Evolutionary conservation across 2,797 vertebrate species (phyloP).

Genomic region (Phalanger gymnotis): DNA sequence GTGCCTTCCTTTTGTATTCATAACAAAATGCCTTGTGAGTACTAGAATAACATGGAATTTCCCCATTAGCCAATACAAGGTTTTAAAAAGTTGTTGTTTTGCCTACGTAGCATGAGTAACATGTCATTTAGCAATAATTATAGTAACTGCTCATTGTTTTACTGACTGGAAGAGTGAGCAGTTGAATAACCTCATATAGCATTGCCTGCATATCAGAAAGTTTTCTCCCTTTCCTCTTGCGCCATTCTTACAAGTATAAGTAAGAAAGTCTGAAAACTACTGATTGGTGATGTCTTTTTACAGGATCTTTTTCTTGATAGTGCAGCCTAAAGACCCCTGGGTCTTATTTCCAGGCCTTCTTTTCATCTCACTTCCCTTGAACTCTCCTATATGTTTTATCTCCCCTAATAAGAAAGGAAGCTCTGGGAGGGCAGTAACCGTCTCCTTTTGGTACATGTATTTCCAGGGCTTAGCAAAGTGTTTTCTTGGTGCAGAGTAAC

Average conservation of each 20-base stretch:
- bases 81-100: conserved; percentile 64
- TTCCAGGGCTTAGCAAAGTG: background rate
- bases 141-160: conserved; percentile 81
- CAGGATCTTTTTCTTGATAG: background rate
- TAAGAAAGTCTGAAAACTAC: conserved; percentile 50
- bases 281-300: background rate
- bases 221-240: conserved; percentile 68
- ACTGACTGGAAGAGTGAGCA: conserved; percentile 80
- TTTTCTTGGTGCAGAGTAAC: background rate
- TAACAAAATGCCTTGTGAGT: background rate
- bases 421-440: background rate
- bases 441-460: background rate
- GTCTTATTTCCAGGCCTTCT: background rate
- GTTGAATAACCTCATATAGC: conserved; percentile 81
- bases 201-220: conserved; percentile 51
- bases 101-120: conserved; percentile 81
- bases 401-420: background rate
- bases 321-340: background rate
- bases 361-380: background rate
- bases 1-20: background rate
- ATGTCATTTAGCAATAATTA: conserved; percentile 80
- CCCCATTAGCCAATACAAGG: background rate
- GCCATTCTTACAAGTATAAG: conserved; percentile 1
- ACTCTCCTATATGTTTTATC: background rate
- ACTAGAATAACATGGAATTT: background rate